Conservation (phyloP, 2,113 vertebrate species). For the Helogale parvula region DNA sequence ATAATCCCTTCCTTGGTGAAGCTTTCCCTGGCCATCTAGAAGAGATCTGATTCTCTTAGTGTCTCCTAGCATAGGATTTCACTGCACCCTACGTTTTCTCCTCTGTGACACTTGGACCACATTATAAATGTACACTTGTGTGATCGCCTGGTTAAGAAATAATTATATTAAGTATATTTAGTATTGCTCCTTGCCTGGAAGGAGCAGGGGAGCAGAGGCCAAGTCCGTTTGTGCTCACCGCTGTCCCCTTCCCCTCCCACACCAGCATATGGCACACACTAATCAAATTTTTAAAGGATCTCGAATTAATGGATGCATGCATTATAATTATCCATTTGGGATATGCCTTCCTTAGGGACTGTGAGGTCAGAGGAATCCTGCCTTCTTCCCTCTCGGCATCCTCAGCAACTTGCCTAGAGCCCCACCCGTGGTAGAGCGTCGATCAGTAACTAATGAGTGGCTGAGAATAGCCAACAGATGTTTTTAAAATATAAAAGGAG, state of each 20-base stretch:
- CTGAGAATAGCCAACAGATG: constrained; percentile 53
- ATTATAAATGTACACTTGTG: neutral
- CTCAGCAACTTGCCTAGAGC: constrained; percentile 35
- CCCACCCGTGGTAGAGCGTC: neutral
- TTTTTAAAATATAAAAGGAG: constrained; percentile 56
- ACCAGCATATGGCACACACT: neutral
- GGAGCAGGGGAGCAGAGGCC: neutral
- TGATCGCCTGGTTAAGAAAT: neutral
- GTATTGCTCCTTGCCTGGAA: neutral
- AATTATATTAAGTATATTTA: neutral
- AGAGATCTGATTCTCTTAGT: neutral
- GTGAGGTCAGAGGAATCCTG: neutral
- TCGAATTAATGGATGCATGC: constrained; percentile 1
- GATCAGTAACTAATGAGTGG: constrained; percentile 59
- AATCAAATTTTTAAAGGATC: neutral
- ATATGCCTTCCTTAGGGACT: neutral
- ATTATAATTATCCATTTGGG: neutral
- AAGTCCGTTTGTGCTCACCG: neutral
- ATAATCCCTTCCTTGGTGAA: neutral
- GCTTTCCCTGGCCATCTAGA: neutral
- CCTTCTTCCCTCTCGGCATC: neutral
- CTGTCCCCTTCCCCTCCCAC: neutral
- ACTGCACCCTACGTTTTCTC: neutral
- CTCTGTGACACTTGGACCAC: neutral
- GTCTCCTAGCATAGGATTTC: neutral